Conservation (phyloP, 2,113 vertebrate species). For the Macrotis lagotis region DNA sequence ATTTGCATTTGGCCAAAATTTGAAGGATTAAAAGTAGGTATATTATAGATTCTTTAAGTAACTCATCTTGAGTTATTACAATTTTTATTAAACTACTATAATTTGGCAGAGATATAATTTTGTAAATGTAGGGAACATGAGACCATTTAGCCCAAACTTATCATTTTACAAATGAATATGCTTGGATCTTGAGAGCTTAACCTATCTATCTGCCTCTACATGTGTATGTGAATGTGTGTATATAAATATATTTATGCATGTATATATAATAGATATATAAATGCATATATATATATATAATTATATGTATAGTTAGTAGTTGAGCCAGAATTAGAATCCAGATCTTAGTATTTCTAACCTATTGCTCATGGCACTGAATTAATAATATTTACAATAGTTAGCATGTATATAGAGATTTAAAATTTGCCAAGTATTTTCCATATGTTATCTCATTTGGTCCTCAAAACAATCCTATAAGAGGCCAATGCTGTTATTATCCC, state of each 20-base stretch:
- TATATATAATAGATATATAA: no score
- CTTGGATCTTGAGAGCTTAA: neutral
- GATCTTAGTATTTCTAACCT: neutral
- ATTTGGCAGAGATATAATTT: neutral
- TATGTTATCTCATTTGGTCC: neutral
- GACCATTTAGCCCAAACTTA: neutral
- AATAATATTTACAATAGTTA: neutral
- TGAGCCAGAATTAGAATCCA: neutral
- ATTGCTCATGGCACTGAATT: neutral
- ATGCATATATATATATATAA: no score
- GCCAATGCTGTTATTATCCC: neutral
- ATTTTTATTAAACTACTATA: neutral
- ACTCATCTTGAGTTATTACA: neutral
- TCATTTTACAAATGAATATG: neutral
- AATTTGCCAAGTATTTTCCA: neutral
- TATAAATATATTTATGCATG: no score
- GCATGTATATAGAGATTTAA: neutral
- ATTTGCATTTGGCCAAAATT: conserved; percentile 29
- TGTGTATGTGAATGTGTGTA: no score
- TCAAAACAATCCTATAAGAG: neutral
- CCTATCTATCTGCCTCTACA: no score
- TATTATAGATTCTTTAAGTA: neutral
- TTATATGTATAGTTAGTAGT: neutral
- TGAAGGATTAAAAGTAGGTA: neutral
- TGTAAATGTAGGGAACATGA: neutral